phyloP scores from a whole-genome alignment of 2,888 invertebrate genomes.

The Ganaspis brasiliensis region DNA sequence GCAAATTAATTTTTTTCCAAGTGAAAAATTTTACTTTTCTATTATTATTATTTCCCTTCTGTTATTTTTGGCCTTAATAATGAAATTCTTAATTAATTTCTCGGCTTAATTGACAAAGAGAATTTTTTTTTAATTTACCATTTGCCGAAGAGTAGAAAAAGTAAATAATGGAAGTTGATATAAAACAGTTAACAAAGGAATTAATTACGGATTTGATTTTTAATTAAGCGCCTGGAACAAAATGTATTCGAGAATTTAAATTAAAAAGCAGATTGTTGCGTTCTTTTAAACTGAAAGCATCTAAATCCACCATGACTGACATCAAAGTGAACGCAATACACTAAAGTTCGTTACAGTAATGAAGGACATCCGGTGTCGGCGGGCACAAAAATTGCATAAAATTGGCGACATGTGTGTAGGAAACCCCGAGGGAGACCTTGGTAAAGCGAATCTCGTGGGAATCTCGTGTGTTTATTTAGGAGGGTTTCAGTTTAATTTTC shows the following conservation, averaged over 20 bases:
- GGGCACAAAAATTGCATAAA: constrained; percentile 49
- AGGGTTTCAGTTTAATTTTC: neutral
- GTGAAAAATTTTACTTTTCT: no score
- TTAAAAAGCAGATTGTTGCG: constrained; percentile 32
- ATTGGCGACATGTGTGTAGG: constrained; percentile 48
- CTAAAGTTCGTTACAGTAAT: constrained; percentile 44
- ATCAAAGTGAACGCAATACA: constrained; percentile 45
- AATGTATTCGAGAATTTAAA: constrained; percentile 21
- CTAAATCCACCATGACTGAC: constrained; percentile 36
- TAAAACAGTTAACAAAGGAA: constrained; percentile 10
- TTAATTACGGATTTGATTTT: constrained; percentile 8
- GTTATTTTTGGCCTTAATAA: no score
- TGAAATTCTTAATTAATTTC: neutral
- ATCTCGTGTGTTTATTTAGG: constrained; percentile 39
- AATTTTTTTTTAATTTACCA: neutral
- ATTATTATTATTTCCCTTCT: no score
- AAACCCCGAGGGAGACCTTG: constrained; percentile 28
- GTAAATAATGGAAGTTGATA: constrained; percentile 9
- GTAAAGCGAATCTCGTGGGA: constrained; percentile 35
- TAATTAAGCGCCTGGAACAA: constrained; percentile 24
- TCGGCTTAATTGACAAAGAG: neutral
- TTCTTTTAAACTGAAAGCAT: constrained; percentile 34
- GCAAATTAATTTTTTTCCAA: no score
- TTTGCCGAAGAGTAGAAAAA: neutral
- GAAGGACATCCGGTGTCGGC: constrained; percentile 41